Evolutionary conservation across 2,888 invertebrate genomes (phyloP), one percentile per base, ranked within the genome.

Genomic region (Euproctis similis): DNA sequence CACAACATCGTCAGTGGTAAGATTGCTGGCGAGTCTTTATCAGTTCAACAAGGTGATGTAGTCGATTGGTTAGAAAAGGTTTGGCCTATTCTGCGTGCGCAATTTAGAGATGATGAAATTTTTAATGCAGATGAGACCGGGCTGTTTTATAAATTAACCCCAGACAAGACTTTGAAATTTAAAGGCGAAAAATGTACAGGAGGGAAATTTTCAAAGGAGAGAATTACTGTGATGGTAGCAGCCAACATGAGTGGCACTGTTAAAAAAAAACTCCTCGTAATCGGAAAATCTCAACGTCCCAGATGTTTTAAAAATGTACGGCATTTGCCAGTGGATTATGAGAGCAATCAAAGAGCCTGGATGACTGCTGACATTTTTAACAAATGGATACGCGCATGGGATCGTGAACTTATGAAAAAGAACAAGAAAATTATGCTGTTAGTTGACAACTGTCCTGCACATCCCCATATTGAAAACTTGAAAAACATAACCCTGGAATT

Each of bases 111-210:
- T 26, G 39, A 46, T 34, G 39, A 46, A 31, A 45, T 47, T 31
- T 51, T 43, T 37, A 51, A 48, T 36, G 44, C 46, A 13, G 50
- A 47, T 34, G 39, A 52, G 28, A 47, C 46, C 5, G 47, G 45
- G 4, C 13, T 20, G 9, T 20, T 20, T 20, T 20, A 9, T 20
- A 20, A 23, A 23, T 23, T 20, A 20, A 20, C 14, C 6, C 20
- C 20, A 11, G 35, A 46, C 17, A 36, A 39, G 9, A 41, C 34
- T 4, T 35, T 41, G 11, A 39, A 43, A 31, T 48, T 41, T 27
- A 42, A 36, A 46, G 42, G 35, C 11, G 45, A 42, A 17, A 37
- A 41, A 17, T 45, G 45, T 28, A 10, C 12, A 2, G 38, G 39
- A 28, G 45, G 42, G n/a, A 42, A 48, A 25, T 13, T 48, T 5